These are phyloP conservation scores for Euphonia xanthogaster DNA, from an alignment of 2,797 vertebrate genomes.

Conservation along the genomic window DNA sequence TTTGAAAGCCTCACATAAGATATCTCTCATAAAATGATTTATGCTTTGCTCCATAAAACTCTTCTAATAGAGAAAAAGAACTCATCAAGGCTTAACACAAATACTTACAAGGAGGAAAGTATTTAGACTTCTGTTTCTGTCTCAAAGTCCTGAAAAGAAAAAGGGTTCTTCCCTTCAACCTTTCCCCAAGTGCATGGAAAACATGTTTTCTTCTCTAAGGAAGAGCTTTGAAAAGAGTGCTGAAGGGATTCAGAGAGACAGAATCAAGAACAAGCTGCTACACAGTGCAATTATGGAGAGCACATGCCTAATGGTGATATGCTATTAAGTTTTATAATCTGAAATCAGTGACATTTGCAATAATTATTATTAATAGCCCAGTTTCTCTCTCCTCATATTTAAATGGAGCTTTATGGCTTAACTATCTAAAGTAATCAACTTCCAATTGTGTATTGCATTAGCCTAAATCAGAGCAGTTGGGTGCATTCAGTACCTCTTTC, in stretches of 20 bases:
- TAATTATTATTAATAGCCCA: slow-evolving; percentile 63
- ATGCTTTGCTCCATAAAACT: background rate
- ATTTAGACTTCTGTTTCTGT: background rate
- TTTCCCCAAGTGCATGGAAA: background rate
- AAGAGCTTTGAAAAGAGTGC: background rate
- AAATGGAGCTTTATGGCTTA: slow-evolving; percentile 53
- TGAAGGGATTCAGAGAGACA: background rate
- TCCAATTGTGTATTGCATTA: slow-evolving; percentile 29
- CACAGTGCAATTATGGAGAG: slow-evolving; percentile 44
- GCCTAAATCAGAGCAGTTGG: background rate
- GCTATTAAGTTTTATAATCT: slow-evolving; percentile 66
- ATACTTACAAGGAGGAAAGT: background rate
- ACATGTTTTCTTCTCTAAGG: background rate
- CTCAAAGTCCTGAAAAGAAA: background rate
- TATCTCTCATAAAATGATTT: background rate
- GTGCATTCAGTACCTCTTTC: background rate
- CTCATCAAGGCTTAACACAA: accelerated
- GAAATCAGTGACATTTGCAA: slow-evolving; percentile 68
- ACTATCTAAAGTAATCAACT: slow-evolving; percentile 46
- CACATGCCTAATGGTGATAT: slow-evolving; percentile 57
- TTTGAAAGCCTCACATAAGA: background rate
- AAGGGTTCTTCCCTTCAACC: background rate
- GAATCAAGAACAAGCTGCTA: slow-evolving; percentile 21
- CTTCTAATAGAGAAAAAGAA: background rate
- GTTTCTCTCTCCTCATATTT: slow-evolving; percentile 48